Base-by-base conservation (phyloP, 1,140 invertebrate species). In the Bombus huntii region DNA sequence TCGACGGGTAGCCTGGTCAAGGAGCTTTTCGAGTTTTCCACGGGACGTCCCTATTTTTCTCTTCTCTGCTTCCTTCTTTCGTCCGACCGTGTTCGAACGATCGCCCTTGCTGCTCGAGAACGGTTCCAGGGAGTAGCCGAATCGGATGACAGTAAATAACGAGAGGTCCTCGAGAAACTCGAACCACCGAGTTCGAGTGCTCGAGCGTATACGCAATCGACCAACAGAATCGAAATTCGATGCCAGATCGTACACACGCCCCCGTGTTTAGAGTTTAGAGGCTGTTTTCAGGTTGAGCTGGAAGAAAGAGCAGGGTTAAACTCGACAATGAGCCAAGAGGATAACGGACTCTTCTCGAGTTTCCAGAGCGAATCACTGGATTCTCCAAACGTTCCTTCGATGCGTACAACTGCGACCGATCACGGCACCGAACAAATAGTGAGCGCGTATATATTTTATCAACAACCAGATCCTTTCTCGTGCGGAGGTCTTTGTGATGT, bases 81-180 rank as follows among this genome's bases (percentile, higher is more conserved):
- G 75, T 42, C 53, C 75, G 0, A 81, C 57, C 70, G 66, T 65
- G 71, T 31, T 34, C 25, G n/a, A 5, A n/a, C 25, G 44, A 31
- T 5, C 62, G 71, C 34, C 66, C 66, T 25, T 25, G 47, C 15
- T 44, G 53, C 37, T 31, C 62, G 57, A 18, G 81, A 25, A 76
- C 37, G 22, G 44, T 18, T 39, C 68, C 44, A 78, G 86, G 88
- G 85, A 92, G 87, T 87, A 91, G 86, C 85, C 86, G 87, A 91
- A 88, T 88, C 90, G 88, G 87, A 89, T 92, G 89, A 87, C 92
- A 92, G 92, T 92, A 93, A 93, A 93, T 92, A 93, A 92, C 91
- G 91, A 93, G 88, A 92, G 91, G 88, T 90, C 80, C 87, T 92
- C 87, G 87, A 92, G 92, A 90, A 92, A 92, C 85, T 91, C 87